Percentiles rank a stretch among this genome's conserved stretches.
These are phyloP conservation scores for Zaprionus obscuricornis DNA, from an alignment of 2,888 invertebrate genomes.

Conservation along the genomic window DNA sequence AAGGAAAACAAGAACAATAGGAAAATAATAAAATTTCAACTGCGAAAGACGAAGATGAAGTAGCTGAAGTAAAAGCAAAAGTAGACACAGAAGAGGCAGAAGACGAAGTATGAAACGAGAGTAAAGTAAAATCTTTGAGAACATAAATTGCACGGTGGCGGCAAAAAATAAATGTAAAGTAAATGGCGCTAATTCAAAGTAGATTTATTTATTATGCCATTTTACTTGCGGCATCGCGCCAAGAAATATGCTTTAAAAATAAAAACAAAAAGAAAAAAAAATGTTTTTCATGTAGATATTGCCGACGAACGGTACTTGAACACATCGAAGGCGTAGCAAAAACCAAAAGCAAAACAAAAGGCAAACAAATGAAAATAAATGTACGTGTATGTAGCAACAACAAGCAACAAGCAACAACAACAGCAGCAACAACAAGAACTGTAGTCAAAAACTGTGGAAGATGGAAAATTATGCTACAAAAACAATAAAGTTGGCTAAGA, in stretches of 20 bases:
- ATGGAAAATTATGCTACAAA: constrained; percentile 52
- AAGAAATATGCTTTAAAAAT: constrained; percentile 72
- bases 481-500: constrained; percentile 44
- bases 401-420: too few species aligned
- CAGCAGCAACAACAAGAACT: constrained; percentile 3
- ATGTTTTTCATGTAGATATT: constrained; percentile 12
- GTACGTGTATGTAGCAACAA: constrained; percentile 27
- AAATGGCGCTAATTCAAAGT: constrained; percentile 79
- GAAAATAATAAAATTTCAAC: too few species aligned
- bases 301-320: constrained; percentile 24
- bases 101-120: neutral
- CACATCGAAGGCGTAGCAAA: constrained; percentile 35
- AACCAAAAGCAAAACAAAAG: constrained; percentile 16
- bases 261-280: constrained; percentile 2
- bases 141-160: constrained; percentile 69
- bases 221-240: constrained; percentile 67
- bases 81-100: neutral
- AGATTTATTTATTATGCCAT: constrained; percentile 78
- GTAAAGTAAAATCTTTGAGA: constrained; percentile 23
- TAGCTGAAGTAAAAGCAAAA: too few species aligned
- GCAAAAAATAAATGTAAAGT: constrained; percentile 74
- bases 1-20: constrained; percentile 11
- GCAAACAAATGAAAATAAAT: constrained; percentile 60
- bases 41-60: too few species aligned
- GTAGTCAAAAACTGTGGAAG: constrained; percentile 15